A percentile compares a stretch with the other conserved stretches of the same genome.
These are phyloP conservation scores for mouse (Mus musculus) DNA, from an alignment of 2,113 vertebrate species.

Conservation along the genomic window DNA sequence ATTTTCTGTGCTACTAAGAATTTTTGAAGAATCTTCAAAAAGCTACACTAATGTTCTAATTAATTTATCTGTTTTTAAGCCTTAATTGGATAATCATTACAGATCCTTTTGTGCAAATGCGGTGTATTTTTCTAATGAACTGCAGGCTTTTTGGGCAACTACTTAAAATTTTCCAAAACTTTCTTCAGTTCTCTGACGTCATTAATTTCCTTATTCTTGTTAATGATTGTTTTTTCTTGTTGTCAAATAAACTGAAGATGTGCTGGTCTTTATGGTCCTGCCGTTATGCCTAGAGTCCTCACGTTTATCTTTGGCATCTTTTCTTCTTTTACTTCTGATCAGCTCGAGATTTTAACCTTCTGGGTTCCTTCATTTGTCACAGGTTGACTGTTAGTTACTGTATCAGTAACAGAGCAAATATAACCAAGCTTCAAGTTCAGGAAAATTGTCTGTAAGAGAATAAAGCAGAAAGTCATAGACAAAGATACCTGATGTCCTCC, in stretches of 20 bases:
- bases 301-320: not conserved
- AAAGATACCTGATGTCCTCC: not conserved
- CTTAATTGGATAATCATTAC: not conserved
- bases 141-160: not conserved
- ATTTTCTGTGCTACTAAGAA: conserved; percentile 22
- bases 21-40: not conserved
- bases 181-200: not conserved
- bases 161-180: not conserved
- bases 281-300: not conserved
- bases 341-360: not conserved
- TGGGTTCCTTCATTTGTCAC: not conserved
- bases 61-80: conserved; percentile 5
- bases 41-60: not conserved
- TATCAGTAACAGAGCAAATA: not conserved
- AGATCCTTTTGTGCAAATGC: not conserved
- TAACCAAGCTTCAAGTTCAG: not conserved
- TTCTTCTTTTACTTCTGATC: not conserved
- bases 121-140: conserved; percentile 1
- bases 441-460: not conserved
- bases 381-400: not conserved
- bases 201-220: not conserved
- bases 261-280: not conserved
- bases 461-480: not conserved
- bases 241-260: not conserved
- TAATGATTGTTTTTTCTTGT: not conserved